phyloP scores from a whole-genome alignment of 2,888 invertebrate species.

The Melikaiella ostensackeni region DNA sequence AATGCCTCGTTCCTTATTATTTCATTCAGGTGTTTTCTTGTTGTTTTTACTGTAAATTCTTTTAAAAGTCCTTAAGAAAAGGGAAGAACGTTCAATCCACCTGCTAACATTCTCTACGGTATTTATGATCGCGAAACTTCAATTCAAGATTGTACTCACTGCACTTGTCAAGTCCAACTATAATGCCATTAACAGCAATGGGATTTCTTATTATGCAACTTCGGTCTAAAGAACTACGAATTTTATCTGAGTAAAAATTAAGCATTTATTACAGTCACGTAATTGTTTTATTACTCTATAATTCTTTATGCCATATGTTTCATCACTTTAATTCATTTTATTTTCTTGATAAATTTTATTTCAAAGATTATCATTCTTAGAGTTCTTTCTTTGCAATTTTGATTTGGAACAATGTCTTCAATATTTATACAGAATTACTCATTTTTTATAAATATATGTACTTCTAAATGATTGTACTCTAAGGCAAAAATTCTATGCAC shows the following conservation, averaged over 20 bases:
- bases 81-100: constrained; percentile 9
- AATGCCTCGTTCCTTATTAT: not conserved
- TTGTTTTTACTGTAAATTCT: constrained; percentile 18
- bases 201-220: constrained; percentile 23
- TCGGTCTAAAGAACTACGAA: constrained; percentile 3
- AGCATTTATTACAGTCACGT: constrained; percentile 8
- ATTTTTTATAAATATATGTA: not conserved
- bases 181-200: constrained; percentile 29
- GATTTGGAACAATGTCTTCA: not conserved
- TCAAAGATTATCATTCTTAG: not conserved
- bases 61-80: not conserved
- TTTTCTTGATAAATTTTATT: not conserved
- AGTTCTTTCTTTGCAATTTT: not conserved
- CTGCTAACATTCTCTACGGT: constrained; percentile 14
- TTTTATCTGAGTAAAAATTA: constrained; percentile 7
- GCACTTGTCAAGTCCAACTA: constrained; percentile 35
- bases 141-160: constrained; percentile 25
- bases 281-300: constrained; percentile 17
- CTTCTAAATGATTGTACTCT: too few relatives aligned
- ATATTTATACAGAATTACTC: not conserved
- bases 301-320: not conserved
- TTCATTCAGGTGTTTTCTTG: constrained; percentile 2
- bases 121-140: constrained; percentile 33
- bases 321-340: constrained; percentile 3
- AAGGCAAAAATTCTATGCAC: too few relatives aligned